Evolutionary conservation across 2,113 vertebrate species (phyloP).

Genomic region (Eulemur macaco): DNA sequence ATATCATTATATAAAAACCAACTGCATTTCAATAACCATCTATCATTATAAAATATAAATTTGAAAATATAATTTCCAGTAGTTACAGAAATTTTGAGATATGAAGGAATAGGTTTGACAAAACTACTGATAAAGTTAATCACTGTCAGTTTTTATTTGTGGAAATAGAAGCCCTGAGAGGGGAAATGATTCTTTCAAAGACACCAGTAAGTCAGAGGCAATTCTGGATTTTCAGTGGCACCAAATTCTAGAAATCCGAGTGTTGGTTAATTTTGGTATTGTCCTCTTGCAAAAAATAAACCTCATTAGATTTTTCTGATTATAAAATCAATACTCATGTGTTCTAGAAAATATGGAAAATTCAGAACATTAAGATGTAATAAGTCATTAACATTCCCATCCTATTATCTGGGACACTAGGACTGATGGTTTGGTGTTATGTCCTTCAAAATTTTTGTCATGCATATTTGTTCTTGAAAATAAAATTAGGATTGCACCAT

Average conservation of each 20-base stretch:
- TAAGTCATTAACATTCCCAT: neutral
- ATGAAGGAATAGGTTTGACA: neutral
- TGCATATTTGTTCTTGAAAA: constrained; percentile 20
- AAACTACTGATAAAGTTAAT: neutral
- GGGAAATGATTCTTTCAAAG: neutral
- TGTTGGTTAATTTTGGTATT: neutral
- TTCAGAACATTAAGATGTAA: neutral
- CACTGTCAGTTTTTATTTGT: neutral
- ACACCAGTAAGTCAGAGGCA: neutral
- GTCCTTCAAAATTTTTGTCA: constrained; percentile 35
- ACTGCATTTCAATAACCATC: neutral
- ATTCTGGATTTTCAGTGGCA: neutral
- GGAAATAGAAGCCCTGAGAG: neutral
- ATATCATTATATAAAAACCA: neutral
- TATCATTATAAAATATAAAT: constrained; percentile 22
- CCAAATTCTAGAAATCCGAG: neutral
- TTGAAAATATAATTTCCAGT: constrained; percentile 44
- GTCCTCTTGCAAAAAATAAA: neutral
- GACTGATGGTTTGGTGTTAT: neutral
- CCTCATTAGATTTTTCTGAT: neutral
- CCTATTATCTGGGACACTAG: neutral
- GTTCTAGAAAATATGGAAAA: constrained; percentile 36
- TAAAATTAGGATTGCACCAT: neutral
- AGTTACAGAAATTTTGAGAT: neutral
- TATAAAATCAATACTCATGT: neutral